Base-by-base conservation (phyloP, 37 sponge, comb jelly and placozoan species). In the Halichondria panicea region DNA sequence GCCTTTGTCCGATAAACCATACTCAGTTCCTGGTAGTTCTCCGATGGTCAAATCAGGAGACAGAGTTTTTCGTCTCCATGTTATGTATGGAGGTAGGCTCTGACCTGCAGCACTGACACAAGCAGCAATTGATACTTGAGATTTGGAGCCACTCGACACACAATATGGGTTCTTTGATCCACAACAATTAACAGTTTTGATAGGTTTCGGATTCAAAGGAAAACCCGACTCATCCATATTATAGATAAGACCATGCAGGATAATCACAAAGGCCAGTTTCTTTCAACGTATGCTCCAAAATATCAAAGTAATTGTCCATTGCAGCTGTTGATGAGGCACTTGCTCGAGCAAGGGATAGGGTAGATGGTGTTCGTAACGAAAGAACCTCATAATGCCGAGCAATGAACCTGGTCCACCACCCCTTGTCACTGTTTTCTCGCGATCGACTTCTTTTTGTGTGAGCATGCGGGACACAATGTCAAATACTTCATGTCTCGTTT, bases 171-270 rank as follows among this genome's bases (percentile, higher is more conserved):
- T 61, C 6, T 53, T 43, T 8, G 45, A 22, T 55, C 76, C 71
- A 9, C 50, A 41, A 12, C 1, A 38, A 46, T 48, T 62, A 6
- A 84, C 52, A 1, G 79, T 65, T 48, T 76, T 75, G 19, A 32
- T 43, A 30, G 46, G 12, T 4, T 43, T 30, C 3, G 66, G 71
- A 32, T 76, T 46, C 3, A 68, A 65, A 38, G 84, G 66, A 24
- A 84, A 34, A 6, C 84, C 84, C 22, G 77, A 69, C 37, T 84
- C 70, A 43, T 84, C 77, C 41, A 54, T 61, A 48, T 84, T 84
- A 37, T 48, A 76, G 7, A 66, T 37, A 15, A n/a, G 43, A 21
- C 62, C 41, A n/a, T n/a, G n/a, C n/a, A 38, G 84, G 77, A n/a
- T 84, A 61, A 65, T 84, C 48, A 2, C 45, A 9, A 1, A 84